Evolutionary conservation across 2,888 invertebrate genomes (phyloP).

Genomic region (Carabus problematicus): DNA sequence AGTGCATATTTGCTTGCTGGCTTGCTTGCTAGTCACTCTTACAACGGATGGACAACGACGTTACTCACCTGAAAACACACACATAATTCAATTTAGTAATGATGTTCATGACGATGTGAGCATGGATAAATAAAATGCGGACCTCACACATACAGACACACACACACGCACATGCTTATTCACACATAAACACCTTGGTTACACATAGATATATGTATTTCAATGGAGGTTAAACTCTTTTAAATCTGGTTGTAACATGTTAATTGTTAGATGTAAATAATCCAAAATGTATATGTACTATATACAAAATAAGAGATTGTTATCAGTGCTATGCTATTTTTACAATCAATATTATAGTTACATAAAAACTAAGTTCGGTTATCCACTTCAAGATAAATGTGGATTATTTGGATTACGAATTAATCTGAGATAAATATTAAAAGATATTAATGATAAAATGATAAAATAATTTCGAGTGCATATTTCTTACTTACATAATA

Average conservation of each 20-base stretch:
- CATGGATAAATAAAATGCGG: background rate
- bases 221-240: background rate
- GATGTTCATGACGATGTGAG: slow-evolving; percentile 7
- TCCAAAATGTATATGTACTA: too few relatives aligned
- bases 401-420: too few relatives aligned
- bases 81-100: slow-evolving; percentile 19
- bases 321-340: too few relatives aligned
- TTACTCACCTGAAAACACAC: slow-evolving; percentile 12
- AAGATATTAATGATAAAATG: too few relatives aligned
- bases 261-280: background rate
- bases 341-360: too few relatives aligned
- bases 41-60: background rate
- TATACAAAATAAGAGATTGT: too few relatives aligned
- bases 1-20: slow-evolving; percentile 5
- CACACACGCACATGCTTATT: background rate
- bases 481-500: too few relatives aligned
- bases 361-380: too few relatives aligned
- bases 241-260: background rate
- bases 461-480: too few relatives aligned
- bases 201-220: background rate
- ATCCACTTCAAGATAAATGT: too few relatives aligned
- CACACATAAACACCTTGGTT: background rate
- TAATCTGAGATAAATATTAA: too few relatives aligned
- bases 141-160: background rate
- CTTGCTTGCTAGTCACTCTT: background rate